Evolutionary conservation across 2,797 vertebrate species (phyloP).

Genomic region (Catamblyrhynchus diadema): DNA sequence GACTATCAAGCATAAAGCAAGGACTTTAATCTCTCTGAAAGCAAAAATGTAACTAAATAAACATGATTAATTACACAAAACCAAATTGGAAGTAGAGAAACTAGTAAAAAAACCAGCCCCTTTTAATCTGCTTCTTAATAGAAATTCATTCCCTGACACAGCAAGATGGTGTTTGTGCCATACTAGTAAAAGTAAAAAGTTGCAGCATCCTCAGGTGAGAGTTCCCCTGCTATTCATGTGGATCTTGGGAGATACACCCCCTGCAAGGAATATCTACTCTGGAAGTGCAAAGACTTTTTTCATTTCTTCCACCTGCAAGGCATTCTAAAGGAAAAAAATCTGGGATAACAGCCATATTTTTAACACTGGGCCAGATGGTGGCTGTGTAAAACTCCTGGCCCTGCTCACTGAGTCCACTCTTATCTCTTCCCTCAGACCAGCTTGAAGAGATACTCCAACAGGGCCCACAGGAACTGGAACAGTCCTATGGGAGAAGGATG

Average conservation of each 20-base stretch:
- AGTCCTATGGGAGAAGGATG: background rate
- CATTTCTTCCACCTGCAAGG: background rate
- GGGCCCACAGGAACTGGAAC: background rate
- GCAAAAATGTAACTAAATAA: background rate
- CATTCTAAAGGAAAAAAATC: background rate
- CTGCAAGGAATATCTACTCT: background rate
- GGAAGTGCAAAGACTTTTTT: background rate
- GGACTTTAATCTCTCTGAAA: background rate
- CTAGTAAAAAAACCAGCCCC: background rate
- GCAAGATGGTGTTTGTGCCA: background rate
- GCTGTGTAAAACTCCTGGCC: background rate
- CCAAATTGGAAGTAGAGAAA: background rate
- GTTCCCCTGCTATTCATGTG: background rate
- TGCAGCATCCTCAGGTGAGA: background rate
- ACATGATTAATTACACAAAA: background rate
- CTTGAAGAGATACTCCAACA: background rate
- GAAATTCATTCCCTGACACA: background rate
- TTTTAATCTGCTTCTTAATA: background rate
- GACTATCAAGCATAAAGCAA: background rate
- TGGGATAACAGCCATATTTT: background rate
- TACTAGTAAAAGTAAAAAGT: background rate
- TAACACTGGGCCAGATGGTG: background rate
- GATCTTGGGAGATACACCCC: fast-evolving
- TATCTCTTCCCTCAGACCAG: background rate
- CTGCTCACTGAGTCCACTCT: background rate